Evolutionary conservation across 2,113 vertebrate species (phyloP), one percentile per base, ranked within the genome.

Genomic region (Anser brachyrhynchus): DNA sequence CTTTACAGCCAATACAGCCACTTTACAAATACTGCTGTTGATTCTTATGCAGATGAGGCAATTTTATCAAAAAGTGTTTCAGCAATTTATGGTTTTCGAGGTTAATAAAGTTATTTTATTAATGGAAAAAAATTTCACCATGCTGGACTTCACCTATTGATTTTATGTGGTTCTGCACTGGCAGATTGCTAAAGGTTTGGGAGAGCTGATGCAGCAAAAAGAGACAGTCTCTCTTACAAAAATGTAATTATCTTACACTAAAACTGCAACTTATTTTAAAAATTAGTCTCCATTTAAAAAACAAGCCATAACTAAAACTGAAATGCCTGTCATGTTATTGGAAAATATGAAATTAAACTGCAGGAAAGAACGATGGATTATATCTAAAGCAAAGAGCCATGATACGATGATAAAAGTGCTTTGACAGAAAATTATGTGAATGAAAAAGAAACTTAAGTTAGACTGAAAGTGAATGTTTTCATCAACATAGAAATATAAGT

Each of bases 71-170:
- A 82, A 65, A 3, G 1, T 79, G 13, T 70, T 93, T 94, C 84
- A 87, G 74, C 49, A 85, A 91, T 94, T 90, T 95, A 61, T 78
- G 41, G 31, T 92, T 82, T 58, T 92, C 23, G 65, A 22, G 75
- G 35, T 84, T 90, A 90, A 90, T 89, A 65, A 86, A 89, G 71
- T 83, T 89, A 90, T 94, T 85, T 67, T 76, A 89, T 70, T 92
- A 95, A 79, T 84, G 44, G 59, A 57, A 92, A 88, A 84, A 86
- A 65, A 6, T 62, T 11, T 80, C 49, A 81, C 23, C 15, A 6
- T 91, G 66, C 74, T 84, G 92, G 81, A 94, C 89, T 96, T 87
- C 73, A 93, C 15, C 41, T 97, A 96, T 95, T 94, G 95, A 96
- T 96, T 96, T 94, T 94, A 78, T 84, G 21, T 89, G 86, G 31